Conservation (phyloP, 2,888 invertebrate genomes). For the Chelonus formosanus region DNA sequence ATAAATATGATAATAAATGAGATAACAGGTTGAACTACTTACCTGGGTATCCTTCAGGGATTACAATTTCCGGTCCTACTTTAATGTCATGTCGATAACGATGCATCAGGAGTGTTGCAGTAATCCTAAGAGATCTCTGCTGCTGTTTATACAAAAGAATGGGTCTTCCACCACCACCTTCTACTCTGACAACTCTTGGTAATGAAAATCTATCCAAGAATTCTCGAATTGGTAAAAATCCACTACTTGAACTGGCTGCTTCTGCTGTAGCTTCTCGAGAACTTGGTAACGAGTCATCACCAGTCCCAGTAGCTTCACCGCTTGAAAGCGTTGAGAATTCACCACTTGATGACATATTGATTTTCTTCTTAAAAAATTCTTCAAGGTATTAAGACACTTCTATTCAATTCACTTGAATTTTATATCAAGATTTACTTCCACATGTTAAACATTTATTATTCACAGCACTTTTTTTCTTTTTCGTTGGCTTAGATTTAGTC, state of each 20-base stretch:
- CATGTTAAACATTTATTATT: background rate
- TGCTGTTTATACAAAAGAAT: constrained; percentile 62
- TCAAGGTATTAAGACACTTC: background rate
- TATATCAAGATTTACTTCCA: background rate
- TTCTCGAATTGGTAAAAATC: constrained; percentile 59
- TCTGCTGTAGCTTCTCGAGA: constrained; percentile 61
- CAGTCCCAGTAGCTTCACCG: constrained; percentile 59
- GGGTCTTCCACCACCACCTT: constrained; percentile 64
- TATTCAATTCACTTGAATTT: background rate
- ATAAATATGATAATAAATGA: too few species aligned
- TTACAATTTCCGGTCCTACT: constrained; percentile 66
- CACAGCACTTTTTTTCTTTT: constrained; percentile 9
- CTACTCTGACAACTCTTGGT: constrained; percentile 63
- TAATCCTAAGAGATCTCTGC: constrained; percentile 60
- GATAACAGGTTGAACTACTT: constrained; percentile 42
- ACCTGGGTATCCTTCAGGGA: constrained; percentile 68
- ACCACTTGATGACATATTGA: constrained; percentile 59
- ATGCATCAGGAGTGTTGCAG: constrained; percentile 65
- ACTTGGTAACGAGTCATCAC: constrained; percentile 60
- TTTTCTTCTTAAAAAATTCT: background rate
- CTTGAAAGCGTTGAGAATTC: constrained; percentile 63
- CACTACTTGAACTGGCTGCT: constrained; percentile 54
- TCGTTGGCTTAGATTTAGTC: background rate
- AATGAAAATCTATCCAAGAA: constrained; percentile 64
- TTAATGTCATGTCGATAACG: constrained; percentile 66